Percentiles rank a stretch among this genome's conserved stretches.
Conservation (phyloP, 2,797 vertebrate species). For the Sebastes trivittatus region DNA sequence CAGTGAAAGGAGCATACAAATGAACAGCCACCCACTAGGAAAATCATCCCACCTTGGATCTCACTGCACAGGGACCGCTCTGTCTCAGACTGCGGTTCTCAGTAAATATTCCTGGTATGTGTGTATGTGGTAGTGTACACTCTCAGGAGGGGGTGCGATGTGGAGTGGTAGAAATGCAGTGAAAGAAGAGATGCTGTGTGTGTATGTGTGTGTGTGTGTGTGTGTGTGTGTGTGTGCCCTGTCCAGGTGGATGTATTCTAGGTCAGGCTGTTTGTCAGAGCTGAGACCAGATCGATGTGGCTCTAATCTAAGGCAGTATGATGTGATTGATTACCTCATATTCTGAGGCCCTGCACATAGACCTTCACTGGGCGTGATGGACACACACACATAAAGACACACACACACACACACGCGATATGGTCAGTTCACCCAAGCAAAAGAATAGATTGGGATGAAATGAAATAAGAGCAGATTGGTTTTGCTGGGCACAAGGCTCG, state of each 20-base stretch:
- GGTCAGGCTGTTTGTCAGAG: slow-evolving; percentile 74
- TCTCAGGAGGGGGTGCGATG: slow-evolving; percentile 37
- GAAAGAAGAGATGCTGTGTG: slow-evolving; percentile 51
- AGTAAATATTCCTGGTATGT: slow-evolving; percentile 76
- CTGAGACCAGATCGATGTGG: slow-evolving; percentile 72
- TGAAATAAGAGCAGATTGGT: slow-evolving; percentile 72
- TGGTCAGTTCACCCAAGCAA: slow-evolving; percentile 62
- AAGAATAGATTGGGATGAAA: slow-evolving; percentile 65
- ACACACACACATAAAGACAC: slow-evolving; percentile 24
- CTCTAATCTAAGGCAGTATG: slow-evolving; percentile 72
- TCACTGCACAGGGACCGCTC: slow-evolving; percentile 67
- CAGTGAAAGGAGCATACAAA: slow-evolving; percentile 72
- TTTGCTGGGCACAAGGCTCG: slow-evolving; percentile 46
- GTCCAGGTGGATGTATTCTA: slow-evolving; percentile 68
- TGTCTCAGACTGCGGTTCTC: slow-evolving; percentile 67
- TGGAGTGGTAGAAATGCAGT: slow-evolving; percentile 45
- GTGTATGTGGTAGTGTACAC: slow-evolving; percentile 60
- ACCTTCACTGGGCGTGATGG: slow-evolving; percentile 49
- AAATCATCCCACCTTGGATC: slow-evolving; percentile 74
- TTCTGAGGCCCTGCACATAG: slow-evolving; percentile 57
- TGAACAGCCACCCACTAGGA: slow-evolving; percentile 75
- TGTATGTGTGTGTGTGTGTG: slow-evolving; percentile 31
- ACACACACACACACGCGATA: slow-evolving; percentile 21
- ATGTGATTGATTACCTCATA: slow-evolving; percentile 80
- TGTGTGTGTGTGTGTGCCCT: slow-evolving; percentile 17